These are phyloP conservation scores for Phyto melanocephala DNA, from an alignment of 2,888 invertebrate genomes.

Conservation along the genomic window DNA sequence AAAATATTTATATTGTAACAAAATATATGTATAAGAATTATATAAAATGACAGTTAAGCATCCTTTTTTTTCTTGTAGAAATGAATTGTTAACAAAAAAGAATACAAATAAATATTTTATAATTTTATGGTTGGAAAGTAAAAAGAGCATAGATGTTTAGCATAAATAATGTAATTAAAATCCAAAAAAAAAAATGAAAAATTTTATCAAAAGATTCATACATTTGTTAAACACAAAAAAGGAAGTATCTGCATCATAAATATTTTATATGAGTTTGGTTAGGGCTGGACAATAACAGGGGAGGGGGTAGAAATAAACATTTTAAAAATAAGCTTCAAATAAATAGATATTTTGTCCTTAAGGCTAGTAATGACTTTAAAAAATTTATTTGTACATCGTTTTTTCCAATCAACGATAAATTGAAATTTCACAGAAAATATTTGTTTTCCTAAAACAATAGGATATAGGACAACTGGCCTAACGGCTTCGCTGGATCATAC, in stretches of 20 bases:
- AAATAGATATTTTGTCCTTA: too few species aligned
- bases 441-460: too few species aligned
- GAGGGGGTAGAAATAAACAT: background rate
- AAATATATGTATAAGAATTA: slow-evolving; percentile 51
- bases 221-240: slow-evolving; percentile 40
- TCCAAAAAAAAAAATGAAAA: slow-evolving; percentile 16
- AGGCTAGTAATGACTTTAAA: too few species aligned
- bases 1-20: slow-evolving; percentile 13
- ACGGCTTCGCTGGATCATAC: too few species aligned
- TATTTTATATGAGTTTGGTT: slow-evolving; percentile 13
- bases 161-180: slow-evolving; percentile 60
- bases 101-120: slow-evolving; percentile 12
- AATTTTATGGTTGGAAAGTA: slow-evolving; percentile 59
- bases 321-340: too few species aligned
- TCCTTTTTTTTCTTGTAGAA: slow-evolving; percentile 45
- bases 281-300: background rate
- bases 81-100: slow-evolving; percentile 25
- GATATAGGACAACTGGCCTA: too few species aligned
- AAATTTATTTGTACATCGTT: too few species aligned
- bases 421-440: too few species aligned
- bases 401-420: too few species aligned
- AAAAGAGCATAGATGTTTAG: slow-evolving; percentile 60
- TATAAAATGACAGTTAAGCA: slow-evolving; percentile 61
- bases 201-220: slow-evolving; percentile 27
- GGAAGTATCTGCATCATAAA: slow-evolving; percentile 7